Base-by-base conservation (phyloP, 2,888 invertebrate species). In the Eudasyphora cyanicolor region DNA sequence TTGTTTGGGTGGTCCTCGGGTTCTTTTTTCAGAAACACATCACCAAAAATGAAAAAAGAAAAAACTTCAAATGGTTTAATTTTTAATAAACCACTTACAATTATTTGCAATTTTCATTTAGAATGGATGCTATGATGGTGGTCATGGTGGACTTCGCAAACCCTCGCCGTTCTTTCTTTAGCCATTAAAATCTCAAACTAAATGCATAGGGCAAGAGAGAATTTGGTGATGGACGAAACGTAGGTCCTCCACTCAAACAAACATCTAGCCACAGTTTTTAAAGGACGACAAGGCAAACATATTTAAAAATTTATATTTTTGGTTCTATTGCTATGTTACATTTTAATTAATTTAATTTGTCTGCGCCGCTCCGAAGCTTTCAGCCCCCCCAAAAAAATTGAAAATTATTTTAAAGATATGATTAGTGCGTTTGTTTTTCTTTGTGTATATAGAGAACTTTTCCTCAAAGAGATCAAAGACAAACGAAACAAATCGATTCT, bases 81-180 rank as follows among this genome's bases (percentile, higher is more conserved):
- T 82, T 82, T 82, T 82, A 84, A 84, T 84, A 82, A 84, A 79
- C 79, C 82, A 84, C 79, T 82, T 62, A 82, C 79, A 84, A 84
- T 81, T 79, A 84, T 84, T 79, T 84, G 78, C 76, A 79, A 82
- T 84, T 82, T 84, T 79, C 84, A 79, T 82, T 79, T 84, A 70
- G 74, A 82, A 70, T 84, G 71, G 71, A 32, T 67, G 64, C 2
- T 17, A 4, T 7, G 19, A 19, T 42, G 62, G 70, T 76, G 75
- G 74, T 75, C 80, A 76, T 81, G 76, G 76, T 78, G 83, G 82
- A 79, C 77, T 17, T 57, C 57, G 24, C 57, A 12, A 57, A 27
- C 57, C 27, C 6, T 21, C 24, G 0, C 57, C 54, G 24, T 54
- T 24, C 17, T n/a, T n/a, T 45, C 14, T 45, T n/a, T n/a, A n/a